Percentiles rank a stretch among this genome's conserved stretches.
Evolutionary conservation across 2,888 invertebrate genomes (phyloP).

Genomic region (Cremastinae sp.): DNA sequence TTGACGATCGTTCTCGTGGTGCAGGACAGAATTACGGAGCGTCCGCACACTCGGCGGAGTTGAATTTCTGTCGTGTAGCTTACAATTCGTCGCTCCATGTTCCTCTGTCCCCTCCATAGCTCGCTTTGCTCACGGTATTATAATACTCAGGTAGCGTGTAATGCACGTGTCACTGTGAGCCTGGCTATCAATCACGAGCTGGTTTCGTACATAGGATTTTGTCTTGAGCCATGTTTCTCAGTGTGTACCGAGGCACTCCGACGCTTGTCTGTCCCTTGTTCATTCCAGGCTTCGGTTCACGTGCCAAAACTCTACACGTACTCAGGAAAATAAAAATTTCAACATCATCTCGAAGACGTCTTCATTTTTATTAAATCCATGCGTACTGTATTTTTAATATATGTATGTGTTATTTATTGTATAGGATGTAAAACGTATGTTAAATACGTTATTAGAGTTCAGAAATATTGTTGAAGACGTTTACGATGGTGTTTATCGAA

Average conservation of each 20-base stretch:
- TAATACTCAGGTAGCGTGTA: conserved; percentile 62
- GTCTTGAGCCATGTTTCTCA: conserved; percentile 63
- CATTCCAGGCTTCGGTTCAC: neutral
- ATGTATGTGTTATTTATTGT: no score
- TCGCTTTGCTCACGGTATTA: conserved; percentile 13
- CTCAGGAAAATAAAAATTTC: no score
- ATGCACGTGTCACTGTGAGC: conserved; percentile 69
- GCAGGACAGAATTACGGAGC: conserved; percentile 65
- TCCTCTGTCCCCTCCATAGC: conserved; percentile 1
- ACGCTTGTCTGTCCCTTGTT: conserved; percentile 48
- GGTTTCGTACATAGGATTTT: conserved; percentile 37
- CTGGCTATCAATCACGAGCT: conserved; percentile 66
- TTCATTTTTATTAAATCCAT: no score
- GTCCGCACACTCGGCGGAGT: conserved; percentile 24
- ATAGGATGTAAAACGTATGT: no score
- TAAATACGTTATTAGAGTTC: no score
- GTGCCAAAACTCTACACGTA: no score
- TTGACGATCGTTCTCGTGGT: conserved; percentile 50
- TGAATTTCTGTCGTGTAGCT: conserved; percentile 27
- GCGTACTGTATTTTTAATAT: no score
- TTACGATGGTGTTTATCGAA: no score
- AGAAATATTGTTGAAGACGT: no score
- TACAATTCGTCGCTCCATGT: conserved; percentile 10
- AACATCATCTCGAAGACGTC: no score
- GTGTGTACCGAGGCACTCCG: conserved; percentile 54